Evolutionary conservation across 2,888 invertebrate genomes (phyloP).

Genomic region (Drosophila maculinotata): DNA sequence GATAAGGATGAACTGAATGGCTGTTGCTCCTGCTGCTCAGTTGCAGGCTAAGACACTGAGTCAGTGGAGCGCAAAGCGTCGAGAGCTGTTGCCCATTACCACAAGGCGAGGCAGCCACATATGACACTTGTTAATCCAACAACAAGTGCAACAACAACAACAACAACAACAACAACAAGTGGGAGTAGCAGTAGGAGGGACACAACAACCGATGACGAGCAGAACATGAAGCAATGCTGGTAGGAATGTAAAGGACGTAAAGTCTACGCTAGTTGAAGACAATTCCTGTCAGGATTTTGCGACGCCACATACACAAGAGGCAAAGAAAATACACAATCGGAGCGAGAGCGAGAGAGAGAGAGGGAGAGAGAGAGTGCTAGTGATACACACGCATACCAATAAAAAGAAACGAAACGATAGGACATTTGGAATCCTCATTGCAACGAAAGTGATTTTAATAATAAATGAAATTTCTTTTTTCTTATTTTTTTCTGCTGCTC

Average conservation of each 20-base stretch:
- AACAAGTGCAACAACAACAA: constrained; percentile 35
- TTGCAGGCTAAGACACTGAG: constrained; percentile 15
- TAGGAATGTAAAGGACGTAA: constrained; percentile 21
- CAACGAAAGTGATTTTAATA: constrained; percentile 85
- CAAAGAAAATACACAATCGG: constrained; percentile 5
- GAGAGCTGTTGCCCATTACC: constrained; percentile 61
- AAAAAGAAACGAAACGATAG: constrained; percentile 76
- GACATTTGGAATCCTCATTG: constrained; percentile 83
- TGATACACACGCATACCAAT: constrained; percentile 68
- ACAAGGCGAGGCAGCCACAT: constrained; percentile 60
- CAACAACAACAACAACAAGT: constrained; percentile 10
- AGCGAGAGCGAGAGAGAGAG: not conserved
- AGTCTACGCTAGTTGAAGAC: constrained; percentile 72
- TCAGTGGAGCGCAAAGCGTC: constrained; percentile 55
- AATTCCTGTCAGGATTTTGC: constrained; percentile 60
- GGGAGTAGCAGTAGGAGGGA: not conserved
- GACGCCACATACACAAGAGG: not conserved
- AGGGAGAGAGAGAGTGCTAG: constrained; percentile 6
- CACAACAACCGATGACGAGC: constrained; percentile 49
- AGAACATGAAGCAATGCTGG: constrained; percentile 46
- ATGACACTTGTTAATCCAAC: constrained; percentile 78
- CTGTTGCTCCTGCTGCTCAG: too few relatives aligned
- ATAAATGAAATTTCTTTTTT: constrained; percentile 81
- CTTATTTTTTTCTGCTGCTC: constrained; percentile 5
- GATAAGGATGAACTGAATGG: too few relatives aligned